These are phyloP conservation scores for Coelinius sp. DNA, from an alignment of 2,888 invertebrate species.

Conservation along the genomic window DNA sequence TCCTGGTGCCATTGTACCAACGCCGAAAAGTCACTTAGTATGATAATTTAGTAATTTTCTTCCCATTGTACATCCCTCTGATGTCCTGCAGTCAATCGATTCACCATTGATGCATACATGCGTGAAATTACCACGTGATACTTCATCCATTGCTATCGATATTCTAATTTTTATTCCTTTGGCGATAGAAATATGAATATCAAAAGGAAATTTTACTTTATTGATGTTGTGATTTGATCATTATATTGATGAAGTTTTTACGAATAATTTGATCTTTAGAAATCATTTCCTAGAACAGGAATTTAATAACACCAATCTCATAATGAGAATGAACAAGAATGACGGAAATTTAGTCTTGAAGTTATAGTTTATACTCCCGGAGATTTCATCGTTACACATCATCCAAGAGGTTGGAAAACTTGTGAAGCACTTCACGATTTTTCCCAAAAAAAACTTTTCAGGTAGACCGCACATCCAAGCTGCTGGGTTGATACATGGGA, in stretches of 20 bases:
- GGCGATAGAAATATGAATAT: background rate
- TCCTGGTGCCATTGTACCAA: conserved; percentile 48
- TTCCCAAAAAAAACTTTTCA: background rate
- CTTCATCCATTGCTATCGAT: background rate
- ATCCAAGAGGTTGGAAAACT: background rate
- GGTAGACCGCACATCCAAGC: background rate
- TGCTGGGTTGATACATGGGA: background rate
- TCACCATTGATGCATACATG: conserved; percentile 51
- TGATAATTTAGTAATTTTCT: conserved; percentile 63
- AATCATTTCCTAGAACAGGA: too few species aligned
- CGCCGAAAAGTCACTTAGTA: conserved; percentile 59
- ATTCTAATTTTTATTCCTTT: background rate
- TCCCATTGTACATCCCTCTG: conserved; percentile 58
- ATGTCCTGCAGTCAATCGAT: conserved; percentile 57
- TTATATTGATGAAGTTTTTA: too few species aligned
- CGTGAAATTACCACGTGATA: conserved; percentile 54
- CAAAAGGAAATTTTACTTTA: background rate
- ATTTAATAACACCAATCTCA: too few species aligned
- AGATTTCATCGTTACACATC: too few species aligned
- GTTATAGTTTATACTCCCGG: too few species aligned
- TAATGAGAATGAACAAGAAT: too few species aligned
- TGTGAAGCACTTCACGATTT: background rate
- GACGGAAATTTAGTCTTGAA: too few species aligned
- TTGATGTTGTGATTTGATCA: too few species aligned
- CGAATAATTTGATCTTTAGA: too few species aligned